These are phyloP conservation scores for Grammomys surdaster DNA, from an alignment of 2,113 vertebrate genomes.

Conservation along the genomic window DNA sequence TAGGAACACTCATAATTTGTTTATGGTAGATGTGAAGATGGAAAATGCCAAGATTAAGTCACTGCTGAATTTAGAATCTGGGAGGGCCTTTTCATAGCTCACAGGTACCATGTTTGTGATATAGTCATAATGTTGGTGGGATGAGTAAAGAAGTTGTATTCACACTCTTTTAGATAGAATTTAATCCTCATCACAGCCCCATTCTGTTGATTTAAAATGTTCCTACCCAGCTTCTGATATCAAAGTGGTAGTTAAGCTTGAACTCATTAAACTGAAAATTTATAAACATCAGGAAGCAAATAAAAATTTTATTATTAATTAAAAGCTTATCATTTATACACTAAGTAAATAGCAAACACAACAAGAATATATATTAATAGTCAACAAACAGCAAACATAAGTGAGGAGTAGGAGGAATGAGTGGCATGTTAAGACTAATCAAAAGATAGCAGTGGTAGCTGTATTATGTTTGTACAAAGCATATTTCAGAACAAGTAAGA, in stretches of 20 bases:
- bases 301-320: not conserved
- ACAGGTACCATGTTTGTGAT: not conserved
- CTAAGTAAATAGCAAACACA: not conserved
- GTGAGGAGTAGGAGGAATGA: not conserved
- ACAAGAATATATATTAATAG: not conserved
- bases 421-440: not conserved
- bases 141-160: not conserved
- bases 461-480: not conserved
- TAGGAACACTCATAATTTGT: not conserved
- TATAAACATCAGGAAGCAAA: not conserved
- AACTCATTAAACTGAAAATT: not conserved
- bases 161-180: not conserved
- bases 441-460: not conserved
- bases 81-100: accelerated
- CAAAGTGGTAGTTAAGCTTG: not conserved
- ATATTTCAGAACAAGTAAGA: not conserved
- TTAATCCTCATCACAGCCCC: not conserved
- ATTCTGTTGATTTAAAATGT: not conserved
- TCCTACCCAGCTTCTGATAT: not conserved
- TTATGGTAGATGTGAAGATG: not conserved
- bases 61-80: not conserved
- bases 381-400: not conserved
- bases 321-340: not conserved
- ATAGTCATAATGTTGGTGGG: not conserved
- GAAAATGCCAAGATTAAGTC: not conserved